Evolutionary conservation across 2,113 vertebrate genomes (phyloP), one percentile per base, ranked within the genome.

Genomic region (Macheiramphus alcinus): DNA sequence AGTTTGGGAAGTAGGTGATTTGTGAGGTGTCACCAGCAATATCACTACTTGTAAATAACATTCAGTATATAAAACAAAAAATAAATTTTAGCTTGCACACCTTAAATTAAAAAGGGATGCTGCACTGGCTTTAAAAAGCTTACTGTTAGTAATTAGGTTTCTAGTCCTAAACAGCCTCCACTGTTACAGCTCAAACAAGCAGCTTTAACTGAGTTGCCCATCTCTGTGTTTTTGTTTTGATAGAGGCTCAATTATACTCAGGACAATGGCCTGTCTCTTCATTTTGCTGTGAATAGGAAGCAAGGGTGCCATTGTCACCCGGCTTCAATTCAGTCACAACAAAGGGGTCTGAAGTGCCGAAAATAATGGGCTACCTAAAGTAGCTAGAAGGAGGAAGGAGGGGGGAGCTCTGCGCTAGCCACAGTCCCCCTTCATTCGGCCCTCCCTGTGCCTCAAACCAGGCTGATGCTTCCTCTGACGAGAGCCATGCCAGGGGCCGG

Each of bases 231-330:
- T 88, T 90, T 97, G 91, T 97, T 98, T 97, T 74, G 80, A 98
- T 40, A 98, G 97, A 94, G 90, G 95, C 82, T 97, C 92, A 86
- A 92, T 98, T 96, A 97, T 95, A 92, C 97, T 13, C n/a, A 47
- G 81, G 92, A 98, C 96, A 98, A 98, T 97, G 94, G 90, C 86
- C 22, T 25, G 75, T 88, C 97, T 98, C 97, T 98, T 97, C 91
- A 94, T 94, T 92, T 84, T 19, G 78, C 79, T 88, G 88, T 96
- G 92, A 93, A 96, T 87, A 97, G 98, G 97, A 98, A 98, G 95
- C 90, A 43, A 86, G 66, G 90, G 75, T 92, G 73, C 92, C 85
- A 90, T 43, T 92, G 95, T 95, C 95, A 96, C 70, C 80, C 86
- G 31, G 90, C 63, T 73, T 97, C 80, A 91, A 95, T 97, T 91